Evolutionary conservation across 2,113 vertebrate species (phyloP).

Genomic region (Grallaria varia): DNA sequence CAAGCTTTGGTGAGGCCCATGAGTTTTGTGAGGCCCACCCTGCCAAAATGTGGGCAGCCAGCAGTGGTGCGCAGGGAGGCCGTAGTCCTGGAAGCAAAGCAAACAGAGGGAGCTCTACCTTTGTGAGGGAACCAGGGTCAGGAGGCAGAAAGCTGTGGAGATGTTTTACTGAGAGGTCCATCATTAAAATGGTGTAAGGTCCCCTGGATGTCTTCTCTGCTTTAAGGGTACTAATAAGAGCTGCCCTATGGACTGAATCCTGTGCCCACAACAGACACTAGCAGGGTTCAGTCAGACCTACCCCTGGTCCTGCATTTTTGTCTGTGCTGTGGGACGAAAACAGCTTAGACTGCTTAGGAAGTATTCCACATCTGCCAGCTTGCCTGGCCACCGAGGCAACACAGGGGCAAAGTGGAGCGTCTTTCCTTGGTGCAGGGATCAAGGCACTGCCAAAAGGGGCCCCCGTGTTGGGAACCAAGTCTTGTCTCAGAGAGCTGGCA

Average conservation of each 20-base stretch:
- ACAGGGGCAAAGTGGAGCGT: neutral
- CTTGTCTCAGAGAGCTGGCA: neutral
- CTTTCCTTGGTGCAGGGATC: neutral
- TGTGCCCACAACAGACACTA: neutral
- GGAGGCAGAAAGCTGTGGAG: neutral
- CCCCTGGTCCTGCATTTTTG: neutral
- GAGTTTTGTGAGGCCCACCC: neutral
- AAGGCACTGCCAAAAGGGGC: neutral
- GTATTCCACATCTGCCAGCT: neutral
- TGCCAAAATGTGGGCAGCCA: neutral
- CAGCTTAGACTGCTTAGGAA: neutral
- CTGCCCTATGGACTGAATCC: neutral
- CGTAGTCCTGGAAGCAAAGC: neutral
- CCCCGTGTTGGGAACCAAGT: neutral
- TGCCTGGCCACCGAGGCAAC: neutral
- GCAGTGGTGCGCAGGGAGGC: neutral
- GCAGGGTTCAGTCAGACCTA: neutral
- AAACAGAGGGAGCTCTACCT: neutral
- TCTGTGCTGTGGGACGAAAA: neutral
- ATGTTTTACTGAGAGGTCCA: neutral
- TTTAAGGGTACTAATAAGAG: neutral
- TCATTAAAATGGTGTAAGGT: neutral
- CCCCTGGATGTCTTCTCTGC: neutral
- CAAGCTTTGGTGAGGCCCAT: neutral
- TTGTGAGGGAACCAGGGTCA: neutral